These are phyloP conservation scores for Didymodactylos carnosus DNA, from an alignment of 2,888 invertebrate species.

Conservation along the genomic window DNA sequence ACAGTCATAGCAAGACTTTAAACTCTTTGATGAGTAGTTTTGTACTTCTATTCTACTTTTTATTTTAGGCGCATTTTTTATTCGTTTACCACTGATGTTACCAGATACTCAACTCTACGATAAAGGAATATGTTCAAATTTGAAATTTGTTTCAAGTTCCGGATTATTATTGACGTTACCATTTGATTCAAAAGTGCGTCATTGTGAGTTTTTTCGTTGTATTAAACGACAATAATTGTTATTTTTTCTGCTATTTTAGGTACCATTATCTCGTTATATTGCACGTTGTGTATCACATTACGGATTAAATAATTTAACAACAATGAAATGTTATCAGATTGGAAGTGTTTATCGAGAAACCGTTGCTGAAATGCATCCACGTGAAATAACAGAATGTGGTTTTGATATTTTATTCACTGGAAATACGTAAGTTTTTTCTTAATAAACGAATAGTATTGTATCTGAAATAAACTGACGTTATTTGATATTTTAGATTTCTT, in stretches of 20 bases:
- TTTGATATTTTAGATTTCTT: conserved; percentile 39
- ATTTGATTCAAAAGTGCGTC: neutral
- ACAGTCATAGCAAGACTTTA: too few relatives aligned
- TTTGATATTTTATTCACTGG: conserved; percentile 65
- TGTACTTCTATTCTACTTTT: too few relatives aligned
- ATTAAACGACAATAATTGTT: neutral
- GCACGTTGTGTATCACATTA: conserved; percentile 38
- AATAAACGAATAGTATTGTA: neutral
- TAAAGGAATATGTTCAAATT: neutral
- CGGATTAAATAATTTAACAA: conserved; percentile 45
- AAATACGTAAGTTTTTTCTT: conserved; percentile 19
- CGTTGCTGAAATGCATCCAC: conserved; percentile 50
- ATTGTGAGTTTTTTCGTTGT: neutral
- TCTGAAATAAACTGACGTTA: neutral
- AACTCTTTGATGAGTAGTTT: too few relatives aligned
- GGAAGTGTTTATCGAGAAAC: conserved; percentile 61
- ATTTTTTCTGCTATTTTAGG: too few relatives aligned
- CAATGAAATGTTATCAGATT: conserved; percentile 62
- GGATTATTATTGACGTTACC: neutral
- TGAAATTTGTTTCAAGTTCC: neutral
- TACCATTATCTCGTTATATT: conserved; percentile 56
- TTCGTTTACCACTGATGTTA: neutral
- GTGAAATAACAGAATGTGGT: conserved; percentile 68
- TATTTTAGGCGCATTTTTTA: neutral
- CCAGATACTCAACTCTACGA: neutral